Evolutionary conservation across 2,888 invertebrate genomes (phyloP).

Genomic region (Leptopterna dolabrata): DNA sequence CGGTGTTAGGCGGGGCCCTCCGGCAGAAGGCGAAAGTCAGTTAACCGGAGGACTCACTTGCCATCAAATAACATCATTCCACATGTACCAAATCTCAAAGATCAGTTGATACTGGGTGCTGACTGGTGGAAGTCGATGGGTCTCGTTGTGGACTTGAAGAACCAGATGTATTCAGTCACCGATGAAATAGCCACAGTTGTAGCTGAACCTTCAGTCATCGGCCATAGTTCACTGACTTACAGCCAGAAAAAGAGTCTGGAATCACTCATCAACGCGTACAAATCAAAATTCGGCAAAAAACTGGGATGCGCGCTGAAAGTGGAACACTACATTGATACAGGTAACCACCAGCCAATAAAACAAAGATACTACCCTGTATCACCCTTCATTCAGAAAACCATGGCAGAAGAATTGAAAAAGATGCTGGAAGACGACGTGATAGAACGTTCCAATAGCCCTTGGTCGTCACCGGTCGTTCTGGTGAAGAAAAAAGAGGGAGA

Average conservation of each 20-base stretch:
- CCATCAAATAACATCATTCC: too few species aligned
- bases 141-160: background rate
- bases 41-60: too few species aligned
- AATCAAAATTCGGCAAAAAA: background rate
- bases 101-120: background rate
- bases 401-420: slow-evolving; percentile 60
- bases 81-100: slow-evolving; percentile 4
- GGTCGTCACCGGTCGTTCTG: slow-evolving; percentile 62
- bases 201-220: background rate
- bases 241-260: background rate
- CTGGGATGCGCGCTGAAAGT: background rate
- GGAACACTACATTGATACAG: slow-evolving; percentile 17
- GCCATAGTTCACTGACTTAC: background rate
- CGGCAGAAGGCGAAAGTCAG: too few species aligned
- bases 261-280: too few species aligned
- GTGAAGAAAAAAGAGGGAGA: slow-evolving; percentile 61
- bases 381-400: slow-evolving; percentile 30
- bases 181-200: too few species aligned
- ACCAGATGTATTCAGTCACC: background rate
- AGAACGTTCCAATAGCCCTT: slow-evolving; percentile 61
- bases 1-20: too few species aligned
- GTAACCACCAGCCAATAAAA: slow-evolving; percentile 11
- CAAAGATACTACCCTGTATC: slow-evolving; percentile 40
- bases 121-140: background rate
- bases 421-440: slow-evolving; percentile 62